Conservation (phyloP, 2,888 invertebrate genomes). For the Mimumesa dahlbomi region DNA sequence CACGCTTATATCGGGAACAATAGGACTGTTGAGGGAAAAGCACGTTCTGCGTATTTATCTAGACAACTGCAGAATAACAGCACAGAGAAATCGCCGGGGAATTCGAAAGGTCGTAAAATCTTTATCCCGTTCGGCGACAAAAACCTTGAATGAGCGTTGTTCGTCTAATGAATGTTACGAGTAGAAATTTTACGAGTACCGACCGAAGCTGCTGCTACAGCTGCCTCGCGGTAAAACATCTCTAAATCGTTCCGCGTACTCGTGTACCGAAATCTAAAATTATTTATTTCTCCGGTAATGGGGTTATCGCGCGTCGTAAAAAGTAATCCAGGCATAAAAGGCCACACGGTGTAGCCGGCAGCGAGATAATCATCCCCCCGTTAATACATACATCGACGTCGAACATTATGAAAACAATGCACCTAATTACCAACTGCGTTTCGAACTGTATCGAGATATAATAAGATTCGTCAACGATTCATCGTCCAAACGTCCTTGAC, state of each 20-base stretch:
- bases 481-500: background rate
- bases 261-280: background rate
- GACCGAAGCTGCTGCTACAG: too few species aligned
- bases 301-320: too few species aligned
- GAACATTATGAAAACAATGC: too few species aligned
- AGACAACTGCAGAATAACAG: background rate
- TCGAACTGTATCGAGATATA: background rate
- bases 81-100: constrained; percentile 2
- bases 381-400: too few species aligned
- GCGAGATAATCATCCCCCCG: too few species aligned
- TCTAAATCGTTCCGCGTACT: background rate
- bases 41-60: background rate
- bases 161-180: background rate
- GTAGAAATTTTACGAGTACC: constrained; percentile 13
- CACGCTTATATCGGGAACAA: background rate
- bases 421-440: too few species aligned
- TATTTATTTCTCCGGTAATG: too few species aligned
- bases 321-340: too few species aligned
- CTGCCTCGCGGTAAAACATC: constrained; percentile 10
- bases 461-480: constrained; percentile 1
- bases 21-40: background rate
- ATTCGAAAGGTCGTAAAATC: constrained; percentile 29
- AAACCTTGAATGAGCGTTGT: background rate
- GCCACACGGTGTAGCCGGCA: too few species aligned
- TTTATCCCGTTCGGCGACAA: constrained; percentile 4